phyloP scores from a whole-genome alignment of 2,113 vertebrate species.

The Nibea coibor region DNA sequence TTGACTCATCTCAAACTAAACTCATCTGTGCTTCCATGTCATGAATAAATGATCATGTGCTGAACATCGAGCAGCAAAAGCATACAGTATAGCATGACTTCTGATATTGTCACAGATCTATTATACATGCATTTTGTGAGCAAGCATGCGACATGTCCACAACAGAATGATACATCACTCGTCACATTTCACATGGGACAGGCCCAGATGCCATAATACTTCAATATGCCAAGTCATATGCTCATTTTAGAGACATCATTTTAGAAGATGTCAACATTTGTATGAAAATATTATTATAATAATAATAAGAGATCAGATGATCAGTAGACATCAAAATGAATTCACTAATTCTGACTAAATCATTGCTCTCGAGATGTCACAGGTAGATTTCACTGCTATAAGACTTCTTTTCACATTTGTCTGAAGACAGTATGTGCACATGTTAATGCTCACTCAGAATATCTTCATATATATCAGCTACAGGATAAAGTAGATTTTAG shows the following conservation, averaged over 20 bases:
- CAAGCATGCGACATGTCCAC: constrained; percentile 12
- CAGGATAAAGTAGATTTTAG: not conserved
- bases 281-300: not conserved
- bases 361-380: not conserved
- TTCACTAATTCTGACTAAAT: not conserved
- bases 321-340: not conserved
- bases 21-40: not conserved
- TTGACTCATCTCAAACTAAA: constrained; percentile 15
- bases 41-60: constrained; percentile 48
- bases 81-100: constrained; percentile 1
- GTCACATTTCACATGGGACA: not conserved
- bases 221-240: not conserved
- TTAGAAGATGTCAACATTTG: not conserved
- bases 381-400: not conserved
- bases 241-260: not conserved
- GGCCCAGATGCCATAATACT: not conserved
- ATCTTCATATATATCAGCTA: no score
- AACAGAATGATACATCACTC: constrained; percentile 14
- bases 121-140: constrained; percentile 32
- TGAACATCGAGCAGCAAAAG: constrained; percentile 21
- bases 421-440: no score
- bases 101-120: constrained; percentile 17
- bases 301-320: not conserved
- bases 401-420: not conserved
- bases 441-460: not conserved